Evolutionary conservation across 2,888 invertebrate genomes (phyloP).

Genomic region (Trissoscelio sp.): DNA sequence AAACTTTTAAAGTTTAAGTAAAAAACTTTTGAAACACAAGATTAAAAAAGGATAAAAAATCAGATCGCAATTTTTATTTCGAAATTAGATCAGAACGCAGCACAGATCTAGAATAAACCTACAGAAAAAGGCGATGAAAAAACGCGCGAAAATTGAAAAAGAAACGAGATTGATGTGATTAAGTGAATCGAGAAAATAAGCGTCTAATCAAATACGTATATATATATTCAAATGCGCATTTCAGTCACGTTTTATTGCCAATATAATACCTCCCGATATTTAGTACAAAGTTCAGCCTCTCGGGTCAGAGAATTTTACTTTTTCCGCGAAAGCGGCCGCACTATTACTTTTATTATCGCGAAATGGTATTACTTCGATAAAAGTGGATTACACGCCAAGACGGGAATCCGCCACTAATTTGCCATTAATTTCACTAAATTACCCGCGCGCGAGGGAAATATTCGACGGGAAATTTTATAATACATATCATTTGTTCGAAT

Average conservation of each 20-base stretch:
- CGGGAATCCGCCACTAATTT: slow-evolving; percentile 15
- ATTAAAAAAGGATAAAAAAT: too few species aligned
- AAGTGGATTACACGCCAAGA: slow-evolving; percentile 49
- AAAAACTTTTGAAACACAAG: too few species aligned
- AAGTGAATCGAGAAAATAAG: slow-evolving; percentile 5
- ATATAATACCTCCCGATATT: slow-evolving; percentile 44
- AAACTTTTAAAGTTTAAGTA: too few species aligned
- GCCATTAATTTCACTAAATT: slow-evolving; percentile 32
- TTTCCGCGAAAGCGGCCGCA: slow-evolving; percentile 35
- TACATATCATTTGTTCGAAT: slow-evolving; percentile 7
- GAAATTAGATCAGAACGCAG: too few species aligned
- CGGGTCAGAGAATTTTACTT: slow-evolving; percentile 51
- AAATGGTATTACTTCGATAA: slow-evolving; percentile 18
- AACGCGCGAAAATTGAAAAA: not conserved
- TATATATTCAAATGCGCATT: slow-evolving; percentile 29
- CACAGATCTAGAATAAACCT: too few species aligned
- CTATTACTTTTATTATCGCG: slow-evolving; percentile 54
- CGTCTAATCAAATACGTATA: slow-evolving; percentile 27
- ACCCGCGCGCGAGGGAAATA: not conserved
- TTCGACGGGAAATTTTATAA: slow-evolving; percentile 1
- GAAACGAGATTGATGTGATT: slow-evolving; percentile 28
- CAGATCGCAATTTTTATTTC: too few species aligned
- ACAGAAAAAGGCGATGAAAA: not conserved
- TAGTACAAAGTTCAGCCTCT: slow-evolving; percentile 55
- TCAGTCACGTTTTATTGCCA: slow-evolving; percentile 39